A percentile compares a stretch with the other conserved stretches of the same genome.
Conservation (phyloP, 2,797 vertebrate species). For the Peromyscus aztecus region DNA sequence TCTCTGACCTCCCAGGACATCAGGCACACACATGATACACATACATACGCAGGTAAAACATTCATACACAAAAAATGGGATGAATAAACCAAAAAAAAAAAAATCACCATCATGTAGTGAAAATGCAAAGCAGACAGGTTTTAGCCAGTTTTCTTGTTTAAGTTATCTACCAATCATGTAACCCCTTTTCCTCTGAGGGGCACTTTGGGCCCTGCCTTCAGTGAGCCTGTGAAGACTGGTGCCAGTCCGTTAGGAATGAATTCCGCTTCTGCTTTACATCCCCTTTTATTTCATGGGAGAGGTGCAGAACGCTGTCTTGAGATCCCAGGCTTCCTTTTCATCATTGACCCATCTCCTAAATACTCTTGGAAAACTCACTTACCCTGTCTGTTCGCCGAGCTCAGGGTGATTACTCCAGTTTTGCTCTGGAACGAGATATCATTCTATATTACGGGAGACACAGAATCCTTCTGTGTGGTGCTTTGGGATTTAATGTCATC, state of each 20-base stretch:
- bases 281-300: background rate
- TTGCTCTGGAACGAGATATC: slow-evolving; percentile 57
- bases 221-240: background rate
- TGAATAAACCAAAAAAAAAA: background rate
- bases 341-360: background rate
- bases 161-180: background rate
- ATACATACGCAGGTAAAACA: background rate
- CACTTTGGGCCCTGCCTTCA: background rate
- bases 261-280: background rate
- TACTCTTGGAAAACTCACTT: slow-evolving; percentile 32
- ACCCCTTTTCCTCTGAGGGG: background rate
- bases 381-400: background rate
- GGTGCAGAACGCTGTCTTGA: background rate
- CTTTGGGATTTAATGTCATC: slow-evolving; percentile 18
- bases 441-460: slow-evolving; percentile 28
- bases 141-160: slow-evolving; percentile 36
- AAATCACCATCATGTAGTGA: background rate
- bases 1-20: background rate
- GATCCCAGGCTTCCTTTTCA: slow-evolving; percentile 25
- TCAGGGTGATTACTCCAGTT: background rate
- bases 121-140: background rate
- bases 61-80: background rate
- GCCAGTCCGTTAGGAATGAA: background rate
- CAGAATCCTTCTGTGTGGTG: slow-evolving; percentile 54
- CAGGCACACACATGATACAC: background rate